A percentile compares a stretch with the other conserved stretches of the same genome.
These are phyloP conservation scores for Varanus komodoensis DNA, from an alignment of 2,113 vertebrate genomes.

Conservation along the genomic window DNA sequence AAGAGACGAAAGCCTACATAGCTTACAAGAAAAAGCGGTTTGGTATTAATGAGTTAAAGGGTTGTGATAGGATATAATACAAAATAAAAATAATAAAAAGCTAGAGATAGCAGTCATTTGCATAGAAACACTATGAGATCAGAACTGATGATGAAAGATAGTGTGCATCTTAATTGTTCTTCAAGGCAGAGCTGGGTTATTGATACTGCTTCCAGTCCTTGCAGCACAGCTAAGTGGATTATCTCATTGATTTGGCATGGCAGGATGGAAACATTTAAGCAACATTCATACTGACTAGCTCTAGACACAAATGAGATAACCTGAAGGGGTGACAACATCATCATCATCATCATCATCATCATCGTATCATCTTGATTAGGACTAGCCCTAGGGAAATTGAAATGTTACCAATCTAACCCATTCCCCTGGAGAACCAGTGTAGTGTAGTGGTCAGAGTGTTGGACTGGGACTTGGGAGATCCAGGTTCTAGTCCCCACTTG, in stretches of 20 bases:
- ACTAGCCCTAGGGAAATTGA: background rate
- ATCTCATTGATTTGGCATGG: slow-evolving; percentile 18
- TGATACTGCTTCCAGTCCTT: slow-evolving; percentile 12
- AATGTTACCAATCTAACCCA: background rate
- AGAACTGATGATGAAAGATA: slow-evolving; percentile 29
- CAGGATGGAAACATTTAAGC: background rate
- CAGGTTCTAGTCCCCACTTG: no score
- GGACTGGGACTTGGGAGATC: no score
- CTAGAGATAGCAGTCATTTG: slow-evolving; percentile 29
- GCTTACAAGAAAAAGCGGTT: slow-evolving; percentile 38
- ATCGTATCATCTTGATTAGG: background rate
- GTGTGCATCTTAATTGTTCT: slow-evolving; percentile 47
- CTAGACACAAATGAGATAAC: slow-evolving; percentile 6
- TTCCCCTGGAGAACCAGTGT: background rate
- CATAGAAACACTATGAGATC: slow-evolving; percentile 22
- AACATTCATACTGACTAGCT: background rate
- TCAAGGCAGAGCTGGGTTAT: background rate
- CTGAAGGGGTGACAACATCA: background rate
- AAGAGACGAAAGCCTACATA: slow-evolving; percentile 18
- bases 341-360: no score
- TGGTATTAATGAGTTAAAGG: slow-evolving; percentile 33
- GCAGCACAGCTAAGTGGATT: background rate
- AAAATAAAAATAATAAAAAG: slow-evolving; percentile 25
- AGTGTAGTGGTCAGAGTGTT: no score
- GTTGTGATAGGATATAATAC: slow-evolving; percentile 23